Conservation (phyloP, 2,113 vertebrate genomes). For the Menidia beryllina region DNA sequence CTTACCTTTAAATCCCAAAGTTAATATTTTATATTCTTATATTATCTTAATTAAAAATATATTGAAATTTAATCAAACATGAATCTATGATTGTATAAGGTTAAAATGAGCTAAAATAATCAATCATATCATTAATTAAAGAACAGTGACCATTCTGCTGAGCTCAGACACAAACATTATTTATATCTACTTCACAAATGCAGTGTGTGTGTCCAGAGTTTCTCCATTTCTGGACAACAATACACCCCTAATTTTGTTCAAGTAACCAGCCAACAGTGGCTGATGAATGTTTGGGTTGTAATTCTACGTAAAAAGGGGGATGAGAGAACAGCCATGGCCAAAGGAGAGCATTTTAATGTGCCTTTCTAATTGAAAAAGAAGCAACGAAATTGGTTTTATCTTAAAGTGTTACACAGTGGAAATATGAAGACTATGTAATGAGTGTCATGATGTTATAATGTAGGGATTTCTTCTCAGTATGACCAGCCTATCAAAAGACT, state of each 20-base stretch:
- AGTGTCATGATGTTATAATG: background rate
- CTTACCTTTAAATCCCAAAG: too few relatives aligned
- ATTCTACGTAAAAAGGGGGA: too few relatives aligned
- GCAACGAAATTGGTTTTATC: background rate
- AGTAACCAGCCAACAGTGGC: constrained; percentile 62
- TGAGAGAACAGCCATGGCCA: too few relatives aligned
- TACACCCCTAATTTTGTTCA: constrained; percentile 67
- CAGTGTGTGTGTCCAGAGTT: background rate
- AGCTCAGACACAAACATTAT: background rate
- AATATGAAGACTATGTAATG: background rate
- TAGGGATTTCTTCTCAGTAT: background rate
- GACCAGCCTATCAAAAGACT: too few relatives aligned
- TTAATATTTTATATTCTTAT: too few relatives aligned
- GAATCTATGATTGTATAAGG: background rate
- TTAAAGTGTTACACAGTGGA: background rate
- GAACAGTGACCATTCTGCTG: too few relatives aligned
- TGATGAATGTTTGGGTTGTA: background rate
- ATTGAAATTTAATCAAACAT: too few relatives aligned
- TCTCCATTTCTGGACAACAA: constrained; percentile 15
- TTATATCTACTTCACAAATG: constrained; percentile 1
- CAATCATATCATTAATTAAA: too few relatives aligned
- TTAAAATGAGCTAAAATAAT: constrained; percentile 1
- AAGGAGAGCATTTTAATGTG: constrained; percentile 42
- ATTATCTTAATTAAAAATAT: too few relatives aligned
- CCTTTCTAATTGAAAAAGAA: background rate